These are phyloP conservation scores for Mimumesa dahlbomi DNA, from an alignment of 2,888 invertebrate genomes.

Conservation along the genomic window DNA sequence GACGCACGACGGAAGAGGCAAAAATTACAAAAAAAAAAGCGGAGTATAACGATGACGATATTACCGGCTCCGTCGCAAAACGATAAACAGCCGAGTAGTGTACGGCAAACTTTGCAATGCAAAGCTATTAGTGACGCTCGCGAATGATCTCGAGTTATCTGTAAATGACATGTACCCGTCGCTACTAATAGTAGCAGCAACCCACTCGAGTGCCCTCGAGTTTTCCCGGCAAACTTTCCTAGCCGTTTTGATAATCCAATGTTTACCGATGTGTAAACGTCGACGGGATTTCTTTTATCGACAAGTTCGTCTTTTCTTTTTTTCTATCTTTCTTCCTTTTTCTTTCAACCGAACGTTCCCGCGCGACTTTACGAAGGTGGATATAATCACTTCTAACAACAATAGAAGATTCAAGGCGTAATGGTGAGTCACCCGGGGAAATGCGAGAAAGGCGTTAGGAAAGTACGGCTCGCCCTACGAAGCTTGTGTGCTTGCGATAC, in stretches of 20 bases:
- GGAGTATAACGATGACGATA: background rate
- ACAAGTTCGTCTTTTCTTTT: no score
- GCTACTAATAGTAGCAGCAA: background rate
- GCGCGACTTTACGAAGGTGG: no score
- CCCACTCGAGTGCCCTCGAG: background rate
- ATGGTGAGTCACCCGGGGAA: slow-evolving; percentile 45
- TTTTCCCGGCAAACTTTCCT: no score
- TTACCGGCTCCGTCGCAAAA: background rate
- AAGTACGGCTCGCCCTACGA: slow-evolving; percentile 31
- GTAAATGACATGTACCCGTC: background rate
- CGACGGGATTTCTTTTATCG: no score
- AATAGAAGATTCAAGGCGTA: background rate
- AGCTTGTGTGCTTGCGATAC: slow-evolving; percentile 7
- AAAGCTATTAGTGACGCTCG: slow-evolving; percentile 1
- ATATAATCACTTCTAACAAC: no score
- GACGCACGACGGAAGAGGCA: no score
- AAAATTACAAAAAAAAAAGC: no score
- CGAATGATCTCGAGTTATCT: slow-evolving; percentile 1
- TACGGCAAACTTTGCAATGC: slow-evolving; percentile 23
- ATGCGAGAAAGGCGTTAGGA: slow-evolving; percentile 16
- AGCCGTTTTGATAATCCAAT: no score
- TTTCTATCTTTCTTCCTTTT: no score
- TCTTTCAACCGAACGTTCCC: no score
- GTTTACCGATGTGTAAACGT: no score
- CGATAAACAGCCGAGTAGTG: background rate